Evolutionary conservation across 2,113 vertebrate species (phyloP), one percentile per base, ranked within the genome.

Genomic region (Gorsachius goisagi): DNA sequence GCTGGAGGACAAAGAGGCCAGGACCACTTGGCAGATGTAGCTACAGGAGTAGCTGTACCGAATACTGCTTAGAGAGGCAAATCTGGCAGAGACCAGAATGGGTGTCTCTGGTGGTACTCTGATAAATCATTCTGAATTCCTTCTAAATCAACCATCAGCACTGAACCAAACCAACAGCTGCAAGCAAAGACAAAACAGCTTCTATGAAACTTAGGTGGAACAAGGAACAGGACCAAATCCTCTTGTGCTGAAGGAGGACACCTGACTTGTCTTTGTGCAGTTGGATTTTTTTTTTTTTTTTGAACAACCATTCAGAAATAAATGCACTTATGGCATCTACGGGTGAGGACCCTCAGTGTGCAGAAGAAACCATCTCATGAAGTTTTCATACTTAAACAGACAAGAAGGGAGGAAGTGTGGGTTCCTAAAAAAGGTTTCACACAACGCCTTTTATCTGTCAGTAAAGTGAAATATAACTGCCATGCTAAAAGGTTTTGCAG

Each of bases 401-500:
- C 30, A 95, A 91, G 69, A 89, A 89, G 26, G 66, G 66, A 93
- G 86, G 92, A 89, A 89, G 69, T 80, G 91, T 90, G 86, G 49
- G 33, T 15, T 96, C 88, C 90, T 85, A 90, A 93, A 93, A 96
- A 93, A 84, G 83, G 92, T 92, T 97, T 96, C 64, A 75, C 96
- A 89, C 84, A 91, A 87, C 32, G 72, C 91, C 94, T 96, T 96
- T 97, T 94, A 81, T 95, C 94, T 97, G 96, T 96, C 95, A 95
- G 77, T 62, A 23, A 91, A 95, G 79, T 92, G 82, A 95, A 97
- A 96, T 95, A 94, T 93, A 96, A 95, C 90, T 96, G 95, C 90
- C 89, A 90, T 77, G 81, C 81, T 96, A 96, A 95, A 95, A 95
- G 92, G 86, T 96, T 97, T 95, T 96, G 90, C 92, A 97, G 95